Evolutionary conservation across 2,113 vertebrate genomes (phyloP), one percentile per base, ranked within the genome.

Genomic region (Heterotis niloticus): DNA sequence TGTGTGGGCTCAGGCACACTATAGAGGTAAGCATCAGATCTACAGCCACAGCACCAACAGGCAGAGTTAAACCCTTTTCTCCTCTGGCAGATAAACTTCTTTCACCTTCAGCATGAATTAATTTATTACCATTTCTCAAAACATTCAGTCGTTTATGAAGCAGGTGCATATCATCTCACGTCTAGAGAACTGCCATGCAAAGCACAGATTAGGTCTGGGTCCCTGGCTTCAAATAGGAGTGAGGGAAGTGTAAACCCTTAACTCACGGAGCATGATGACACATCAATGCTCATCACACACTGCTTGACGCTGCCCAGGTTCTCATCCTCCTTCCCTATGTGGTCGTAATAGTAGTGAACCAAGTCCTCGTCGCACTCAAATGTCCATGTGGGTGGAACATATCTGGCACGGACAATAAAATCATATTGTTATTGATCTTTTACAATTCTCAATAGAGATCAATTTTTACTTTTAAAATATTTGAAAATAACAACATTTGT

Each of bases 311-410:
- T 98, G 26, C 98, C 97, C 86, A 99, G 91, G 87, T 96, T 97
- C 86, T 98, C 96, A 56, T 99, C 97, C 84, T 98, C 97, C 83
- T 96, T 98, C 70, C 95, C 96, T 64, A 98, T 93, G 83, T 98
- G 95, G 81, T 99, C 96, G 5, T 96, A 96, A 34, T 98, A 90
- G 88, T 96, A 99, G 86, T 96, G 97, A 75, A 99, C 96, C 79
- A 99, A 90, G 86, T 99, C 98, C 85, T 99, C 97, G 0, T 99
- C 98, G 64, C 96, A 98, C 87, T 98, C 96, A 0, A 96, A 98
- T 1, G 92, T 94, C 98, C 98, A 99, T 0, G 96, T 98, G 44
- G 96, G 94, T 29, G 97, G 95, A 13, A 96, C 93, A 81, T 91
- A 95, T 82, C 96, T 98, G 89, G n/a, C 62, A 51, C n/a, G 23